Evolutionary conservation across 2,113 vertebrate genomes (phyloP), one percentile per base, ranked within the genome.

Genomic region (Tangachromis dhanisi): DNA sequence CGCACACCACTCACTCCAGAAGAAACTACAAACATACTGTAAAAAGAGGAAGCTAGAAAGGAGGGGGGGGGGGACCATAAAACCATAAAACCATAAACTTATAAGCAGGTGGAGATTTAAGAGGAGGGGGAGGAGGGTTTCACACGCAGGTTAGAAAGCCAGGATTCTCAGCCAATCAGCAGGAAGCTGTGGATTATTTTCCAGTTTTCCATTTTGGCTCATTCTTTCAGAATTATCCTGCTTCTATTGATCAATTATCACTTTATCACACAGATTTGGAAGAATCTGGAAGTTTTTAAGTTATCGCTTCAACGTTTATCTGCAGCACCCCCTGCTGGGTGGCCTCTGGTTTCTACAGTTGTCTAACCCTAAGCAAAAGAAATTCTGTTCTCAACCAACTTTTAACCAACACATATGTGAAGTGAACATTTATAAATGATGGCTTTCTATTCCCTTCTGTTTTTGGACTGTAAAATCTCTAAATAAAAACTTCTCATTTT

Each of bases 21-120:
- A 93, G 86, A 91, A 94, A 94, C 92, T 91, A 94, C 92, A 94
- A 82, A 92, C 90, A 91, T 93, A 86, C 92, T 85, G 90, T 91
- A 93, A 86, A 94, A 94, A 94, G 83, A 93, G 93, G 91, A 94
- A 94, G 90, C 86, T 88, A 89, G 90, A 83, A 76, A 90, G 80
- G 86, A 81, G 16, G 21, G 54, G 38, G 21, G 40, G 14, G 31
- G 35, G 42, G 35, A 82, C 59, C 66, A 86, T 83, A 53, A 86
- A 91, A 82, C 59, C 66, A 86, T 83, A 53, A 86, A 91, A 92
- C 80, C 68, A 59, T 19, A 57, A 54, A 86, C 47, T 63, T 49
- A 87, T 53, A 90, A 90, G 54, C 71, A 84, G 61, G 80, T 55
- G 78, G 80, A 38, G 54, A 86, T 86, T 66, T 12, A 76, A 89